Evolutionary conservation across 2,113 vertebrate genomes (phyloP).

Genomic region (Electrona antarctica): DNA sequence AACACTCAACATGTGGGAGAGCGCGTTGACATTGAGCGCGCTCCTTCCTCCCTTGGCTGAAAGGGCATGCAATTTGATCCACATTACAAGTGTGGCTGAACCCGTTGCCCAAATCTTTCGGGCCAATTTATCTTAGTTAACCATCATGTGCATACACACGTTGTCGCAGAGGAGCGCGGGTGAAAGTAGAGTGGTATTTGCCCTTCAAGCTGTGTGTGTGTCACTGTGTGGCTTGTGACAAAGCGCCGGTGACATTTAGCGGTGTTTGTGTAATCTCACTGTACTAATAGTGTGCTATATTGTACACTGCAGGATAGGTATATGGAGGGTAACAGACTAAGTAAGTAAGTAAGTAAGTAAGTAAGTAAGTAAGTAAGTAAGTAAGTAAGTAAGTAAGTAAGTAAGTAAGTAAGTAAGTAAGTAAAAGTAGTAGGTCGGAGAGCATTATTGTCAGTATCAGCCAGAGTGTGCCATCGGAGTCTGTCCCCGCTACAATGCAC

Average conservation of each 20-base stretch:
- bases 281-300: too few species aligned
- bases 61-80: conserved; percentile 73
- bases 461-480: too few species aligned
- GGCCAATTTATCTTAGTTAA: conserved; percentile 64
- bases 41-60: conserved; percentile 58
- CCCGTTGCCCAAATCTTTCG: conserved; percentile 60
- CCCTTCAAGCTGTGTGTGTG: conserved; percentile 55
- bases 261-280: neutral
- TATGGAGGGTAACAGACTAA: too few species aligned
- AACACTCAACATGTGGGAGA: conserved; percentile 73
- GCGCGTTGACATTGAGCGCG: conserved; percentile 70
- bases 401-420: too few species aligned
- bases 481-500: too few species aligned
- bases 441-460: too few species aligned
- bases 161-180: conserved; percentile 45
- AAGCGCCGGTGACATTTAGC: conserved; percentile 41
- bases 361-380: too few species aligned
- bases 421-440: too few species aligned
- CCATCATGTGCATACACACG: conserved; percentile 34
- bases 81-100: conserved; percentile 65
- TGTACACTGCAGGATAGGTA: too few species aligned
- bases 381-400: too few species aligned
- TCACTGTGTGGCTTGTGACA: conserved; percentile 51
- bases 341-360: too few species aligned
- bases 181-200: conserved; percentile 9